phyloP scores from a whole-genome alignment of 2,888 invertebrate species.

The Eupithecia dodoneata region DNA sequence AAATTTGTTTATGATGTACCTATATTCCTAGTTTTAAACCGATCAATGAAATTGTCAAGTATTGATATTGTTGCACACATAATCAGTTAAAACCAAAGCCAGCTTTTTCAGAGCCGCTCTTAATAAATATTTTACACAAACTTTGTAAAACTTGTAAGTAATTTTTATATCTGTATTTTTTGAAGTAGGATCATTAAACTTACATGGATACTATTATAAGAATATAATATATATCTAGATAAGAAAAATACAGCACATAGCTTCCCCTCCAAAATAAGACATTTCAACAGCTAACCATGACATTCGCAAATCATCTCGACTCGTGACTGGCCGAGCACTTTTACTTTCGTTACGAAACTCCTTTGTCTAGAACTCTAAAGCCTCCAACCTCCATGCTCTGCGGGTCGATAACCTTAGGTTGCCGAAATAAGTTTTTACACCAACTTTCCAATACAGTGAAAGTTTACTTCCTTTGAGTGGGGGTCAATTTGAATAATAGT shows the following conservation, averaged over 20 bases:
- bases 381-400: conserved; percentile 64
- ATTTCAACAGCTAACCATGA: conserved; percentile 72
- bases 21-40: neutral
- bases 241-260: neutral
- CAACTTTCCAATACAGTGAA: conserved; percentile 84
- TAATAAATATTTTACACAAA: neutral
- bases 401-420: conserved; percentile 78
- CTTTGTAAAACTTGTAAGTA: neutral
- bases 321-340: conserved; percentile 71
- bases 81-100: neutral
- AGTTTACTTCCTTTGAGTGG: conserved; percentile 83
- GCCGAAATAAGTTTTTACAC: conserved; percentile 83
- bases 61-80: neutral
- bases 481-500: conserved; percentile 73
- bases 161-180: no score
- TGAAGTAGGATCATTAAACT: neutral
- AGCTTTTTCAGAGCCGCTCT: neutral
- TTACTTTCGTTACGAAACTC: conserved; percentile 79
- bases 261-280: conserved; percentile 54
- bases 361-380: conserved; percentile 65
- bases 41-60: neutral
- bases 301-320: conserved; percentile 79
- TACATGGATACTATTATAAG: neutral
- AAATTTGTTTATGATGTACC: neutral
- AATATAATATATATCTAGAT: neutral